phyloP scores from a whole-genome alignment of 2,888 invertebrate genomes.

The Bugula neritina region DNA sequence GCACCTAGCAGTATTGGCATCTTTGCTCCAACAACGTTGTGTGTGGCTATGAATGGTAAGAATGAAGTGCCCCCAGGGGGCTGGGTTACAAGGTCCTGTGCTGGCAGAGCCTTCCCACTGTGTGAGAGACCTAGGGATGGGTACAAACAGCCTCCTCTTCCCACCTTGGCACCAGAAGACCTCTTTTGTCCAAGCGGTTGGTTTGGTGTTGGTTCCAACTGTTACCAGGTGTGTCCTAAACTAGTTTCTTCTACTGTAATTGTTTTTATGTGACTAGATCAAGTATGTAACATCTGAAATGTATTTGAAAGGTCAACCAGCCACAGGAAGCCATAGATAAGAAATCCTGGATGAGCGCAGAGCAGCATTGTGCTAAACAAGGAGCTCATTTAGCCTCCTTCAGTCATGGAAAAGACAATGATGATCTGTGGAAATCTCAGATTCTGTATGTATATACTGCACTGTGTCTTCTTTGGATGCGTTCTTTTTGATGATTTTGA shows the following conservation, averaged over 20 bases:
- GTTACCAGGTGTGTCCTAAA: constrained; percentile 23
- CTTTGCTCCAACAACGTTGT: too few relatives aligned
- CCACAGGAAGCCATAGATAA: neutral
- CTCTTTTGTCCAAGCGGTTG: constrained; percentile 16
- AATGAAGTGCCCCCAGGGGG: neutral
- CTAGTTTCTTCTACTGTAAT: too few relatives aligned
- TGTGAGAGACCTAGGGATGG: constrained; percentile 15
- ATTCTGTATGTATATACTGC: too few relatives aligned
- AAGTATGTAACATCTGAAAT: too few relatives aligned
- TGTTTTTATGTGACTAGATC: too few relatives aligned
- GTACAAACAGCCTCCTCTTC: constrained; percentile 21
- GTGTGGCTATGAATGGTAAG: constrained; percentile 21
- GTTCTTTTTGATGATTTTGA: too few relatives aligned
- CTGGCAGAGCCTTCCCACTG: neutral
- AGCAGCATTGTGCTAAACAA: neutral
- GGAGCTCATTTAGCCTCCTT: constrained; percentile 15
- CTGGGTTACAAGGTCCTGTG: constrained; percentile 17
- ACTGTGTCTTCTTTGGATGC: too few relatives aligned
- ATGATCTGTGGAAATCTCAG: neutral
- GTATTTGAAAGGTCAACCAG: neutral
- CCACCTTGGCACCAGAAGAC: constrained; percentile 15
- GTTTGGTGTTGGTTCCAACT: constrained; percentile 5
- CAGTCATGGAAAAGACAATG: constrained; percentile 20
- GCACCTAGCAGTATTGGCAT: too few relatives aligned
- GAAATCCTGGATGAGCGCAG: constrained; percentile 6